These are phyloP conservation scores for Pachliopta kotzebuea DNA, from an alignment of 2,888 invertebrate genomes.

Conservation along the genomic window DNA sequence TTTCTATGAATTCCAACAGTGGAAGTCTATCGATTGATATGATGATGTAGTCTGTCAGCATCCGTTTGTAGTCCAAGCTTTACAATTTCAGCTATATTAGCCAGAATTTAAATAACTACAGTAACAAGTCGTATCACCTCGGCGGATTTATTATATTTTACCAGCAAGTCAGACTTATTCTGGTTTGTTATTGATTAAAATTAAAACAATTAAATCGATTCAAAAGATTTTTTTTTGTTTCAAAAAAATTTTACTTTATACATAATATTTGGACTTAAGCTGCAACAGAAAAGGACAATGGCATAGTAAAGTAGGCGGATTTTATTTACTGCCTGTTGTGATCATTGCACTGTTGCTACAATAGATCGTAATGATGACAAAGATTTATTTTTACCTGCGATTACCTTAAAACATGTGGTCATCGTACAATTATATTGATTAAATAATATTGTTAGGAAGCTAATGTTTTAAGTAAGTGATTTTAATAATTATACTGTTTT, in stretches of 20 bases:
- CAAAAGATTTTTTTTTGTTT: background rate
- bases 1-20: too few relatives aligned
- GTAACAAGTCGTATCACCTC: too few relatives aligned
- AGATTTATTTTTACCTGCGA: background rate
- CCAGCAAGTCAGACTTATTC: too few relatives aligned
- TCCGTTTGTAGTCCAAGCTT: too few relatives aligned
- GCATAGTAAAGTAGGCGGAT: slow-evolving; percentile 59
- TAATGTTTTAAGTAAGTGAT: too few relatives aligned
- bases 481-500: too few relatives aligned
- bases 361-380: background rate
- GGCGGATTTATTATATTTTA: too few relatives aligned
- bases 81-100: too few relatives aligned
- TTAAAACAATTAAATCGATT: background rate
- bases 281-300: slow-evolving; percentile 27
- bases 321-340: slow-evolving; percentile 70
- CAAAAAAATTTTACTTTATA: background rate
- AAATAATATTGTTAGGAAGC: background rate
- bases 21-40: too few relatives aligned
- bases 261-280: slow-evolving; percentile 4
- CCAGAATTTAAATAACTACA: too few relatives aligned
- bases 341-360: slow-evolving; percentile 55
- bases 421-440: background rate
- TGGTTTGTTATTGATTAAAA: too few relatives aligned
- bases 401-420: background rate
- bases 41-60: too few relatives aligned